Evolutionary conservation across 1,140 invertebrate genomes (phyloP).

Genomic region (Brevipalpus yothersi): DNA sequence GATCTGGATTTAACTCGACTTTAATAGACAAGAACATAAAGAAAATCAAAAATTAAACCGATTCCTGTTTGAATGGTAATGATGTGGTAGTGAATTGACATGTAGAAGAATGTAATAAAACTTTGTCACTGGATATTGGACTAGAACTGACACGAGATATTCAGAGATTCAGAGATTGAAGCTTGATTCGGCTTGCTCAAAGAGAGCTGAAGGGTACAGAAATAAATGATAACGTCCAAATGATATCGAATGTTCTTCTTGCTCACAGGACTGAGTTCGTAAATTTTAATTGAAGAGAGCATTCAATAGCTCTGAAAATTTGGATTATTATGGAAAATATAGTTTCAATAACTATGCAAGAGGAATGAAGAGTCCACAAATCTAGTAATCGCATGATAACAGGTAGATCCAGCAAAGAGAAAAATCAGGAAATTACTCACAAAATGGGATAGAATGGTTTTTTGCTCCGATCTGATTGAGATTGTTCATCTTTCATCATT

Average conservation of each 20-base stretch:
- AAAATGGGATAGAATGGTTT: constrained; percentile 85
- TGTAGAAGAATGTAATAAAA: too few relatives aligned
- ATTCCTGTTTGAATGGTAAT: background rate
- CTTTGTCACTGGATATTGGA: too few relatives aligned
- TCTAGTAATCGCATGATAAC: background rate
- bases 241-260: too few relatives aligned
- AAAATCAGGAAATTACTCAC: constrained; percentile 34
- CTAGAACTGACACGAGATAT: too few relatives aligned
- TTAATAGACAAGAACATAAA: constrained; percentile 24
- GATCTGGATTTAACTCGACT: constrained; percentile 39
- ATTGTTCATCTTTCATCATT: constrained; percentile 84
- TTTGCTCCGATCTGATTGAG: constrained; percentile 88
- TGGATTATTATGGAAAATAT: background rate
- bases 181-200: too few relatives aligned
- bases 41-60: background rate
- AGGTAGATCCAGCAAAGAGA: background rate
- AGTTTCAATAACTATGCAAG: background rate
- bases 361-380: background rate
- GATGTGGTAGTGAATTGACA: too few relatives aligned
- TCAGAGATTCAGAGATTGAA: too few relatives aligned
- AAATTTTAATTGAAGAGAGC: too few relatives aligned
- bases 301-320: too few relatives aligned
- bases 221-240: too few relatives aligned
- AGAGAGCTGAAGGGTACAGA: too few relatives aligned
- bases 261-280: too few relatives aligned